phyloP scores from a whole-genome alignment of 2,113 vertebrate species.

The Papio anubis region DNA sequence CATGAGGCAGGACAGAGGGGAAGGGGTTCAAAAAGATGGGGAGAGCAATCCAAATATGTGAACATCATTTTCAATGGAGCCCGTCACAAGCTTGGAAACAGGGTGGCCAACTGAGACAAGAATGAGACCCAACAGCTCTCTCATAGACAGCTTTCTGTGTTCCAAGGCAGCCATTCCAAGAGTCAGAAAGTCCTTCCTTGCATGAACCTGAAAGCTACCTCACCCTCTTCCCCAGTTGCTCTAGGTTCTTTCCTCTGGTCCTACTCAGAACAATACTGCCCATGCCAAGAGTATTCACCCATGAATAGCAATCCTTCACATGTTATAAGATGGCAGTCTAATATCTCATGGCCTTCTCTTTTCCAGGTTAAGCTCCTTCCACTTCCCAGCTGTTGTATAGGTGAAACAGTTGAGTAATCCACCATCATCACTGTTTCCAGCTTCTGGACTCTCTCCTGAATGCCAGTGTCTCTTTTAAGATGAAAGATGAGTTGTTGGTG shows the following conservation, averaged over 20 bases:
- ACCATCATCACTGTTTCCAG: background rate
- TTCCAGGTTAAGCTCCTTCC: no score
- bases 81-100: rapidly evolving
- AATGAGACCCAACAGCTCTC: background rate
- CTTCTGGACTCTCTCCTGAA: background rate
- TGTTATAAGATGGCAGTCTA: rapidly evolving
- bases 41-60: background rate
- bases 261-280: background rate
- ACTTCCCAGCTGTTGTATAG: background rate
- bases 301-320: rapidly evolving
- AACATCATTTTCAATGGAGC: background rate
- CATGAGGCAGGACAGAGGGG: background rate
- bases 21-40: background rate
- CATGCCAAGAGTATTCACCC: rapidly evolving
- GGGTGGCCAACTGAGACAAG: background rate
- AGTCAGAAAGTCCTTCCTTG: background rate
- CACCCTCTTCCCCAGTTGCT: background rate
- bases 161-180: background rate
- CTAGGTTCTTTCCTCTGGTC: background rate
- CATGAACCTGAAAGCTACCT: background rate
- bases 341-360: background rate
- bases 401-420: background rate
- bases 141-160: background rate
- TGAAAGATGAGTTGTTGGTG: background rate
- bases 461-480: background rate